Percentiles rank a stretch among this genome's conserved stretches.
Evolutionary conservation across 2,113 vertebrate species (phyloP).

Genomic region (Synodontis membranacea): DNA sequence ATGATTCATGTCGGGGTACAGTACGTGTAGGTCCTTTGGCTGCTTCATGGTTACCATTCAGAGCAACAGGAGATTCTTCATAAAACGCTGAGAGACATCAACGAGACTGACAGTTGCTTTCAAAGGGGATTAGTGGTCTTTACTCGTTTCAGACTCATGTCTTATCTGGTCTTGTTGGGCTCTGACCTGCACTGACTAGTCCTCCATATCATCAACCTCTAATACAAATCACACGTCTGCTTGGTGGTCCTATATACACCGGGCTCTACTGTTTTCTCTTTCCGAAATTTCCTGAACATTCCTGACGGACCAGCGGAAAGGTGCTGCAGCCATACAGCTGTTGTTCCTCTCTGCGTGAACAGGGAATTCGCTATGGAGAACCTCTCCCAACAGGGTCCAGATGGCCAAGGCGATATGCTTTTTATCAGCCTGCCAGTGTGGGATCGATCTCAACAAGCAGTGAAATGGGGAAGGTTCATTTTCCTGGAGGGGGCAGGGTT

Average conservation of each 20-base stretch:
- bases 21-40: not conserved
- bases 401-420: conserved; percentile 64
- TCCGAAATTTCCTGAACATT: not conserved
- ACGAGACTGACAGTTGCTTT: conserved; percentile 9
- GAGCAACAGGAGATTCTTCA: conserved; percentile 16
- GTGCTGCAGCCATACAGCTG: conserved; percentile 46
- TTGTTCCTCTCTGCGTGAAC: conserved; percentile 46
- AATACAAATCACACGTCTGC: not conserved
- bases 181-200: not conserved
- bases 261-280: conserved; percentile 19
- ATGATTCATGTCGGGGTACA: conserved; percentile 14
- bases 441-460: conserved; percentile 63
- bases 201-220: not conserved
- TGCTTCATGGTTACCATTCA: not conserved
- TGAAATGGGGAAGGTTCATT: conserved; percentile 58
- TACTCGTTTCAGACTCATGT: not conserved
- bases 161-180: conserved; percentile 15
- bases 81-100: not conserved
- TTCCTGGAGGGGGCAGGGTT: conserved; percentile 43
- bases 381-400: conserved; percentile 64
- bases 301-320: conserved; percentile 14
- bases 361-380: conserved; percentile 53
- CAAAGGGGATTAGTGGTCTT: conserved; percentile 17
- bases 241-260: conserved; percentile 3
- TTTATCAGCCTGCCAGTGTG: conserved; percentile 64